Base-by-base conservation (phyloP, 2,113 vertebrate genomes). In the Carollia perspicillata region DNA sequence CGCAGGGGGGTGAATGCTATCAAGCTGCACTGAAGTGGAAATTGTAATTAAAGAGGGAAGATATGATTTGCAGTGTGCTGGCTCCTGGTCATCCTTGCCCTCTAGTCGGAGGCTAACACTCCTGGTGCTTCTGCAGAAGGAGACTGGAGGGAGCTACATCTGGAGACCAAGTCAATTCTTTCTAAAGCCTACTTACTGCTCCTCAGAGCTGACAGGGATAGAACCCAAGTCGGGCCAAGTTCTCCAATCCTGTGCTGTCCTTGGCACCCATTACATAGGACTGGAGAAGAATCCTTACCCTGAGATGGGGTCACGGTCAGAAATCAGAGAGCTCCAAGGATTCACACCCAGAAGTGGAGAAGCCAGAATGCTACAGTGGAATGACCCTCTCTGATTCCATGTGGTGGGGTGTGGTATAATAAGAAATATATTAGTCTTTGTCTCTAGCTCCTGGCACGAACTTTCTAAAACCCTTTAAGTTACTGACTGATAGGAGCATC, bases 1-100 rank as follows among this genome's bases (percentile, higher is more conserved):
- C 30, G 0, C 44, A 51, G 83, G 71, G 51, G 35, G 84, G 37
- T 58, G 49, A 69, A 71, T 90, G 28, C 79, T 93, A 68, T 63
- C 55, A 75, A 40, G 33, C 75, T 51, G 35, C n/a, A 44, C 16
- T 55, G 17, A 96, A 84, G 83, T 93, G 30, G 71, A 91, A 74
- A 84, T 68, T 90, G 44, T 85, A 63, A 85, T 93, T 95, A n/a
- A 84, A 95, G 91, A 94, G 22, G 42, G 55, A 65, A 93, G 53
- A 63, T 66, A 33, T 12, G 13, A 18, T 35, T 77, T 44, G 22
- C 6, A 53, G 20, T 53, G 8, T 75, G 12, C 44, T 51, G 77
- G 22, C 14, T 93, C 28, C 51, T 81, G 18, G 75, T 71, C 69
- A 69, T 53, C 26, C 84, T 84, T 66, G 33, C 37, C 58, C 35